Base-by-base conservation (phyloP, 2,888 invertebrate genomes). In the Marronus borbonicus region DNA sequence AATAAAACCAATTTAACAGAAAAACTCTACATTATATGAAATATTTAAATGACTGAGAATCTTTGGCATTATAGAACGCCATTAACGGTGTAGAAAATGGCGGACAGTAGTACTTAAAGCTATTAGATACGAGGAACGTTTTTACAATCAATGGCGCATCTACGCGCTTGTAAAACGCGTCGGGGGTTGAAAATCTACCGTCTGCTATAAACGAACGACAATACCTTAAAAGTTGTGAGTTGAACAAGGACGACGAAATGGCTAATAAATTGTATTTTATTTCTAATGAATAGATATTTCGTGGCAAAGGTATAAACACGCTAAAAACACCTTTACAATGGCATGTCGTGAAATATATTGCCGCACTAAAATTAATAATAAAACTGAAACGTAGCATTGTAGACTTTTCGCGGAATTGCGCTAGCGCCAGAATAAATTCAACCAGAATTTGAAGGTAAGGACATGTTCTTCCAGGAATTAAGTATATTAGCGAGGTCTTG, bases 131-230 rank as follows among this genome's bases (percentile, higher is more conserved):
- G 24, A 74, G 39, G 44, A 72, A 74, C 44, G 60, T 69, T 69
- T 69, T 52, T 31, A 72, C 72, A 58, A 58, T 72, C 72, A 58
- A 58, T 72, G 44, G 20, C 28, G 58, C 58, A 72, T 74, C 44
- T 74, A 14, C 17, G 62, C 60, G 62, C 49, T 24, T 60, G 49
- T 55, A 44, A 60, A 60, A 60, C 24, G 24, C 60, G 70, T 55
- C 55, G 55, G 55, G 44, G 70, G 70, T 55, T 70, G 55, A 70
- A 70, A 70, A 72, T 72, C 58, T 44, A 36, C 3, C 8, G 28
- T 17, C 14, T 12, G 44, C 62, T 17, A 28, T n/a, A 20, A 60
- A 60, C 20, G 28, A 74, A 60, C 49, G 36, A 70, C 12, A 36
- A 17, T 39, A 17, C 17, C 14, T 55, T 14, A 31, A 55, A 70